phyloP scores from a whole-genome alignment of 2,113 vertebrate species.

The Potamarius usumacintae region DNA sequence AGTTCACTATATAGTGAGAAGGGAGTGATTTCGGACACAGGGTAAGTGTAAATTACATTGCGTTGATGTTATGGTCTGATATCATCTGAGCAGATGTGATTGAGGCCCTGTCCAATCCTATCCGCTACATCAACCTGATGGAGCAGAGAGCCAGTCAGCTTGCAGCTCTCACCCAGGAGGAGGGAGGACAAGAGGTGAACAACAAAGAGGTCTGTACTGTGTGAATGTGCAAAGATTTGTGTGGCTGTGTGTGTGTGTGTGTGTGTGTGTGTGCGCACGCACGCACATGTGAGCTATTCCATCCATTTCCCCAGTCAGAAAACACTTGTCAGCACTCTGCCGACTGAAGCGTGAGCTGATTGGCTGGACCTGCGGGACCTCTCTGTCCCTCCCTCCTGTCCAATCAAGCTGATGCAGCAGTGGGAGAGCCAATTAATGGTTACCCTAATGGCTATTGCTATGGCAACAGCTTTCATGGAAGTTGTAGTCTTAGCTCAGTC shows the following conservation, averaged over 20 bases:
- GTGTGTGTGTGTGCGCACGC: conserved; percentile 17
- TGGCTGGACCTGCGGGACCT: conserved; percentile 25
- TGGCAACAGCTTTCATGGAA: conserved; percentile 24
- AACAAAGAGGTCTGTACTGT: conserved; percentile 84
- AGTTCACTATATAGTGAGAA: too few relatives aligned
- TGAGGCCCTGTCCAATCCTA: conserved; percentile 97
- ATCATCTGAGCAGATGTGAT: conserved; percentile 82
- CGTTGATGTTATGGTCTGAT: not conserved
- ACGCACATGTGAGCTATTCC: not conserved
- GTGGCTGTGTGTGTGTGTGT: conserved; percentile 5
- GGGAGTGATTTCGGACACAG: too few relatives aligned
- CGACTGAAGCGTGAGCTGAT: conserved; percentile 1
- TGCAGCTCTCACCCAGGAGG: conserved; percentile 91
- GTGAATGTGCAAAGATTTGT: not conserved
- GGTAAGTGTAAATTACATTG: not conserved
- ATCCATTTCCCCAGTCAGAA: not conserved
- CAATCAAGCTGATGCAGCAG: conserved; percentile 41
- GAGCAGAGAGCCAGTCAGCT: conserved; percentile 95
- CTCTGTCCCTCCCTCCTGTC: not conserved
- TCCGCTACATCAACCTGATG: conserved; percentile 94
- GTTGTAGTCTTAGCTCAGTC: not conserved
- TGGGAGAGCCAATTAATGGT: conserved; percentile 3
- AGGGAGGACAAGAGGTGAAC: conserved; percentile 89
- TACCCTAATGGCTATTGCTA: not conserved
- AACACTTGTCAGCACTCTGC: conserved; percentile 2